Evolutionary conservation across 2,888 invertebrate genomes (phyloP), one percentile per base, ranked within the genome.

Genomic region (Ornithoptera alexandrae): DNA sequence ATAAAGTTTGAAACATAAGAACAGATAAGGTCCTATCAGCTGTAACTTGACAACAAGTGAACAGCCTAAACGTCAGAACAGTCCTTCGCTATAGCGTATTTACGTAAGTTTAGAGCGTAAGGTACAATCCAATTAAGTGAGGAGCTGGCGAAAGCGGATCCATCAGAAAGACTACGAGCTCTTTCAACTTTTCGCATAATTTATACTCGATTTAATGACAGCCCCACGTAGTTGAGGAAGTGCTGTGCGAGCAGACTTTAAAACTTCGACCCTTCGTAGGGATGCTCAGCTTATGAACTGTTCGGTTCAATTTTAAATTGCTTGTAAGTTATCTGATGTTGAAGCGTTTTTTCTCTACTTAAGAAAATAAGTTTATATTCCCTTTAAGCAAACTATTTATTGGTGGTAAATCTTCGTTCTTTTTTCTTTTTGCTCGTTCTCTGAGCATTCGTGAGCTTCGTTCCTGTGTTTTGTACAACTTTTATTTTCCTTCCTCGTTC

Each of bases 151-250:
- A 57, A 20, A n/a, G n/a, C 20, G 57, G 57, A 57, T 57, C 57
- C 18, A 20, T 8, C 20, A 10, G 57, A 57, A 20, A 57, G 57
- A 57, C 57, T 18, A 18, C 50, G 50, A 50, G 50, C 50, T 50
- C 62, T 50, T 53, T 20, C 18, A 69, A 69, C 46, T 69, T 69
- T 69, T 46, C 61, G 30, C 57, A 65, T 65, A 69, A 65, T 57
- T 69, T 65, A 65, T 53, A 56, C 30, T 65, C 20, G 39, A 58
- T 62, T 62, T 69, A 61, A 69, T 62, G 65, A 57, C 69, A 39
- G 17, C 57, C 53, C 58, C 64, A 62, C 65, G 69, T 62, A 69
- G 56, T 69, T 57, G n/a, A 50, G 62, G 60, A 65, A 57, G 30
- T 65, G 56, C 46, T 65, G 24, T 61, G 56, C 24, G 42, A 56